These are phyloP conservation scores for Meloe dianella DNA, from an alignment of 2,888 invertebrate genomes.

Conservation along the genomic window DNA sequence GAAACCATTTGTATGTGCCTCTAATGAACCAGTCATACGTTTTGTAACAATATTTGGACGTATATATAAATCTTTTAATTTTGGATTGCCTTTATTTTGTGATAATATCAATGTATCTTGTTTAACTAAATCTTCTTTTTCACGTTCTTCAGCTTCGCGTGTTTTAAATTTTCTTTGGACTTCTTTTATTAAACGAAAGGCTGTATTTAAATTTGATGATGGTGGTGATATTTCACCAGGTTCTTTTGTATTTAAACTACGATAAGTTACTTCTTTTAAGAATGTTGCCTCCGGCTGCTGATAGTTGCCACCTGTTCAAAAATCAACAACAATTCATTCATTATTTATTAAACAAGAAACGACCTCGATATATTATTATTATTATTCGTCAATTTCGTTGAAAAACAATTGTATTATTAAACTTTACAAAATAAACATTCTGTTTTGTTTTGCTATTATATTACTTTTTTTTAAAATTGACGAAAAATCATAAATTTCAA, in stretches of 20 bases:
- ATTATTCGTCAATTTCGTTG: no score
- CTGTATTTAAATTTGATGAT: constrained; percentile 94
- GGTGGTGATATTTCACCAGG: constrained; percentile 94
- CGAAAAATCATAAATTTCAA: no score
- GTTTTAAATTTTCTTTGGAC: constrained; percentile 96
- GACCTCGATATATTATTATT: no score
- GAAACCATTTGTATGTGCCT: constrained; percentile 96
- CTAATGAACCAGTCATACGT: constrained; percentile 90
- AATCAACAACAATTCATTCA: no score
- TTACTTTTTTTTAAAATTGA: no score
- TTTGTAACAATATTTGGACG: constrained; percentile 98
- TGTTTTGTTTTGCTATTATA: no score
- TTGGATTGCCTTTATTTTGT: constrained; percentile 96
- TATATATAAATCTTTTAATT: constrained; percentile 96
- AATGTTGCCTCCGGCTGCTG: constrained; percentile 96
- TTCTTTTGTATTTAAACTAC: constrained; percentile 96
- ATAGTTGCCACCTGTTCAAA: constrained; percentile 74
- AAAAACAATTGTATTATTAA: no score
- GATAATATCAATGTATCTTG: constrained; percentile 95
- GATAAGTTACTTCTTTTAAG: constrained; percentile 98
- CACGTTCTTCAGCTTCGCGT: constrained; percentile 96
- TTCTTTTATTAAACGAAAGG: constrained; percentile 97
- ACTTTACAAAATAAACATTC: no score
- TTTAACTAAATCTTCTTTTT: constrained; percentile 98
- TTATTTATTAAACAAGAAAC: no score